Conservation (phyloP, 2,888 invertebrate species). For the Lordiphosa andalusiaca region DNA sequence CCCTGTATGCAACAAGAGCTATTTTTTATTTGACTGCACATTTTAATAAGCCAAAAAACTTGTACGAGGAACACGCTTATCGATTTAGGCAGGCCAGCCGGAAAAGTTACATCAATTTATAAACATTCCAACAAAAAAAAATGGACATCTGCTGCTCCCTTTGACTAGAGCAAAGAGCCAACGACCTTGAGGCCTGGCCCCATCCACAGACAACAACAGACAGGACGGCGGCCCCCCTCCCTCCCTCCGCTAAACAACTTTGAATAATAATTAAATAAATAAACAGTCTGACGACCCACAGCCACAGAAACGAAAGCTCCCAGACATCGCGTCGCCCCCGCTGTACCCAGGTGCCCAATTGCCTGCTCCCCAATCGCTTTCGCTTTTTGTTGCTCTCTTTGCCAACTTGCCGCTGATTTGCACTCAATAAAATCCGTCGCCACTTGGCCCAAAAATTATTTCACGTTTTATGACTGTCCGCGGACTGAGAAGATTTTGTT, state of each 20-base stretch:
- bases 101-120: conserved; percentile 48
- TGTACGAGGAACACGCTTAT: not conserved
- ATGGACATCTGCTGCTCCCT: conserved; percentile 32
- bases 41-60: conserved; percentile 11
- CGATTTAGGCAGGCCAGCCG: not conserved
- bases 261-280: conserved; percentile 73
- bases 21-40: conserved; percentile 14
- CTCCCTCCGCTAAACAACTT: conserved; percentile 33
- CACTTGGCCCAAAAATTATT: conserved; percentile 50
- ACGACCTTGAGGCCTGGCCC: conserved; percentile 41
- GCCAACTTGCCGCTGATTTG: conserved; percentile 45
- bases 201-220: no score
- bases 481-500: conserved; percentile 27
- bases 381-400: conserved; percentile 32
- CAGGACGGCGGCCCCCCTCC: no score
- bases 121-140: conserved; percentile 58
- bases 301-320: not conserved
- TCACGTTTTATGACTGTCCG: conserved; percentile 36
- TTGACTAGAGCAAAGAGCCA: conserved; percentile 6
- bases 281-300: conserved; percentile 32
- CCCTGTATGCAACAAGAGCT: conserved; percentile 7
- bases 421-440: conserved; percentile 69
- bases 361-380: conserved; percentile 5
- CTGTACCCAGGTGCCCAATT: conserved; percentile 1
- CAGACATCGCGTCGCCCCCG: conserved; percentile 15